phyloP scores from a whole-genome alignment of 2,888 invertebrate species.

The Andrena chrysosceles region DNA sequence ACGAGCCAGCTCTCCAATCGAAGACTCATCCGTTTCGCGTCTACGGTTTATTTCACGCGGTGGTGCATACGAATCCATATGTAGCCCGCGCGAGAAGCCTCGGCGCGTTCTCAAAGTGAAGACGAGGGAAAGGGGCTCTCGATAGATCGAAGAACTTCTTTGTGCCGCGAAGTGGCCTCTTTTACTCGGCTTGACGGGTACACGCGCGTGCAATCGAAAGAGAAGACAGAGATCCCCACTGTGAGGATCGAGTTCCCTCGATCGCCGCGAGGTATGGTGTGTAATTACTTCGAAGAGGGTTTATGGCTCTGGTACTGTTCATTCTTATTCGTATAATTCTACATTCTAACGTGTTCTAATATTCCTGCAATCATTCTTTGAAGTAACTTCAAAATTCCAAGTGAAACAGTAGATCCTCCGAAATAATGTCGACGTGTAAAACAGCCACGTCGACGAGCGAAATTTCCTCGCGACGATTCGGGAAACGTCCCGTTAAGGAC shows the following conservation, averaged over 20 bases:
- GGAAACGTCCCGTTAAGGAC: slow-evolving; percentile 9
- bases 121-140: slow-evolving; percentile 38
- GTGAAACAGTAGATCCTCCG: not conserved
- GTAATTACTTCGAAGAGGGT: not conserved
- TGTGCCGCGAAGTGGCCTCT: slow-evolving; percentile 63
- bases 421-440: not conserved
- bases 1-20: not conserved
- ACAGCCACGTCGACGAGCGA: not conserved
- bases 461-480: not conserved
- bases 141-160: slow-evolving; percentile 67
- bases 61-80: slow-evolving; percentile 22
- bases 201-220: slow-evolving; percentile 26
- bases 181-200: slow-evolving; percentile 50
- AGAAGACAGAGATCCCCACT: slow-evolving; percentile 37
- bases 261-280: not conserved
- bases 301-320: not conserved
- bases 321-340: not conserved
- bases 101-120: slow-evolving; percentile 45
- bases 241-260: slow-evolving; percentile 34
- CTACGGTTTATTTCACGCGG: slow-evolving; percentile 30
- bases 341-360: too few species aligned
- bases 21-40: slow-evolving; percentile 27
- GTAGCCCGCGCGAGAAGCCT: slow-evolving; percentile 24
- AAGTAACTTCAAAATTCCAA: too few species aligned
- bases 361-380: too few species aligned